Evolutionary conservation across 1,140 invertebrate species (phyloP), one percentile per base, ranked within the genome.

Genomic region (Holcopasites calliopsidis): DNA sequence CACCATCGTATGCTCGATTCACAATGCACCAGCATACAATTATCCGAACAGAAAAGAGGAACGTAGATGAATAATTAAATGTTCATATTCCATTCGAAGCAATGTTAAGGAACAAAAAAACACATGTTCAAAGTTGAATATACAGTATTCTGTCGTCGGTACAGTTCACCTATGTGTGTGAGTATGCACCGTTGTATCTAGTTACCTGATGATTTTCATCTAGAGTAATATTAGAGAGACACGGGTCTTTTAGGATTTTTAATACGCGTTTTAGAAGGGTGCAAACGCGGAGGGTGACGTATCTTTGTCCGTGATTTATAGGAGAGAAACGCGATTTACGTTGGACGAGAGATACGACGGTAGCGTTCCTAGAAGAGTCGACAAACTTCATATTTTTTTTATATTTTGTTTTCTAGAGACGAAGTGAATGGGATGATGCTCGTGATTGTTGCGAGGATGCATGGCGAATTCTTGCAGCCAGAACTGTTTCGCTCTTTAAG

Each of bases 101-200:
- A 57, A 73, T 80, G 61, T 81, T 68, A 44, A 33, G n/a, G 21
- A 21, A 65, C 50, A 49, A 44, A 33, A 21, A 49, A 21, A 65
- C 50, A 49, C 33, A 62, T 69, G 49, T 69, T 68, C 57, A 40
- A 82, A 44, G 60, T 50, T 70, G 54, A 65, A 82, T 82, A 82
- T 82, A 80, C 79, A 82, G 80, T 82, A 82, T 82, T 82, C 49
- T 81, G 75, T 77, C 33, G 73, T 68, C 66, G 49, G 69, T 75
- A 77, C 62, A 69, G 64, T 82, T 76, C 76, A 77, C 33, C 54
- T 72, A 16, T 77, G 57, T 47, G 40, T 68, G 71, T 72, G 44
- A 49, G 58, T 77, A 44, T 49, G 55, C 79, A 82, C 80, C 68
- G 62, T 76, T 82, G 49, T 79, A 80, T 62, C 72, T 71, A 69